Conservation (phyloP, 2,797 vertebrate species). For the Myoxocephalus aenaeus region DNA sequence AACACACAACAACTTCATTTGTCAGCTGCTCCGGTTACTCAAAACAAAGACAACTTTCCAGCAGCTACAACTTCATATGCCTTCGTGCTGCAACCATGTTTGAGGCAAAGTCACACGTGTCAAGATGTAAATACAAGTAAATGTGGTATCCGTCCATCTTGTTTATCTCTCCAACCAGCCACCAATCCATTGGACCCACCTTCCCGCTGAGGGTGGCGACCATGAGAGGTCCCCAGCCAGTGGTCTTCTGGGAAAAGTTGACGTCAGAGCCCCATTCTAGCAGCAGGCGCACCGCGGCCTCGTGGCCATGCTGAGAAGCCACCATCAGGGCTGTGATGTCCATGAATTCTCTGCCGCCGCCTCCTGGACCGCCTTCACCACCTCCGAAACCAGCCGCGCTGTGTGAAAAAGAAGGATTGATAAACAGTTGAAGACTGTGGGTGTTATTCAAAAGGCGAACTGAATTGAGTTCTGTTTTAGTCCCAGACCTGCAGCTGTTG, state of each 20-base stretch:
- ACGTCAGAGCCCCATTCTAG: conserved; percentile 95
- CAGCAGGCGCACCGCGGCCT: conserved; percentile 87
- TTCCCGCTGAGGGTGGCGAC: conserved; percentile 89
- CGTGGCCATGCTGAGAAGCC: conserved; percentile 91
- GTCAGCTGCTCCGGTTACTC: not conserved
- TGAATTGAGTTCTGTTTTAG: not conserved
- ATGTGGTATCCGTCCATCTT: not conserved
- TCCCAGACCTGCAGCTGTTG: conserved; percentile 74
- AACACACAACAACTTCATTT: conserved; percentile 2
- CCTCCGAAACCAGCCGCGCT: conserved; percentile 64
- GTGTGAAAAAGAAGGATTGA: not conserved
- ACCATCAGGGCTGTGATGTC: conserved; percentile 93
- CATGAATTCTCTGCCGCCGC: conserved; percentile 79
- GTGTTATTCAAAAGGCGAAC: not conserved
- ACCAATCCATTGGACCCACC: conserved; percentile 61
- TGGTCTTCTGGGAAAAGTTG: conserved; percentile 86
- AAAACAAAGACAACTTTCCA: not conserved
- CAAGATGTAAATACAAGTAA: not conserved
- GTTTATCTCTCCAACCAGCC: not conserved
- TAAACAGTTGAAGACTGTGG: not conserved
- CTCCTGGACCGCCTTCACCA: conserved; percentile 61
- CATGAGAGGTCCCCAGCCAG: conserved; percentile 95
- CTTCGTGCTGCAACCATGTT: not conserved
- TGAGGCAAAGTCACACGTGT: not conserved
- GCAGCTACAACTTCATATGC: not conserved